These are phyloP conservation scores for Palaemon carinicauda DNA, from an alignment of 1,140 invertebrate species.

Conservation along the genomic window DNA sequence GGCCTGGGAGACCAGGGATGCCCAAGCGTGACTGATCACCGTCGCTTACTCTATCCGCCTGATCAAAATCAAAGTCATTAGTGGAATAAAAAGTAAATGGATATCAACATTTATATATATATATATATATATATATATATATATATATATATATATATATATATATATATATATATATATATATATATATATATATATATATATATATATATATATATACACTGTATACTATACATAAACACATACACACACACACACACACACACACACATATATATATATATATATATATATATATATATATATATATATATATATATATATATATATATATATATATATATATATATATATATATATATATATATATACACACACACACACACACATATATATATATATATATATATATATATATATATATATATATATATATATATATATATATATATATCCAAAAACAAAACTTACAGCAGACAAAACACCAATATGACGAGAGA, in stretches of 20 bases:
- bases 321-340: too few species aligned
- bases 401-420: not conserved
- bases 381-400: not conserved
- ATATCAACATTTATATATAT: too few species aligned
- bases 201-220: too few species aligned
- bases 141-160: not conserved
- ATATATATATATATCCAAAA: not conserved
- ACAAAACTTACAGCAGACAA: not conserved
- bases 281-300: too few species aligned
- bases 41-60: conserved; percentile 9
- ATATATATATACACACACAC: too few species aligned
- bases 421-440: not conserved
- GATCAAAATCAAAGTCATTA: not conserved
- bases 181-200: not conserved
- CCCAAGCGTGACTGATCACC: conserved; percentile 4
- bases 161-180: not conserved
- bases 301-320: too few species aligned
- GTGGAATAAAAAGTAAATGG: not conserved
- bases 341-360: too few species aligned
- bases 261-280: too few species aligned
- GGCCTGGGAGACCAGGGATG: conserved; percentile 9
- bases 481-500: not conserved
- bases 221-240: too few species aligned
- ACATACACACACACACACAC: too few species aligned
- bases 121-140: not conserved